Percentiles rank a stretch among this genome's conserved stretches.
These are phyloP conservation scores for Trinorchestia longiramus DNA, from an alignment of 1,140 invertebrate genomes.

Conservation along the genomic window DNA sequence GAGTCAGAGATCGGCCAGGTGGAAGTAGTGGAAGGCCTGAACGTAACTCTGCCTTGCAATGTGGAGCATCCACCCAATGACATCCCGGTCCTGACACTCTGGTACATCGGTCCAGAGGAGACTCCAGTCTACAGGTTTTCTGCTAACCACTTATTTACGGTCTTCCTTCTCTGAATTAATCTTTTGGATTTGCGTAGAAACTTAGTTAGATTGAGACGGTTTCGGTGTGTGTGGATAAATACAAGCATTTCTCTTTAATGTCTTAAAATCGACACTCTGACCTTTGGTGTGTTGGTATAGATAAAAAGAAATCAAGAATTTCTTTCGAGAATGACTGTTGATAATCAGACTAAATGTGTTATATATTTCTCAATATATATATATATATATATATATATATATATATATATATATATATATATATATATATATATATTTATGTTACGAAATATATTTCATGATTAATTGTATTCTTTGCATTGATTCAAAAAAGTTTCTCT, in stretches of 20 bases:
- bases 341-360: too few species aligned
- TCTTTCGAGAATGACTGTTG: too few species aligned
- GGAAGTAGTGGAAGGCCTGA: constrained; percentile 62
- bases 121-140: constrained; percentile 63
- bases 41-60: constrained; percentile 62
- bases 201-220: background rate
- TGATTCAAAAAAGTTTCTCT: too few species aligned
- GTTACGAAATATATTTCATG: too few species aligned
- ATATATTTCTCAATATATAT: too few species aligned
- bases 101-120: constrained; percentile 63
- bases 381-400: too few species aligned
- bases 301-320: too few species aligned
- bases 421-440: too few species aligned
- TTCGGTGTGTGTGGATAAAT: background rate
- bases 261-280: background rate
- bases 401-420: too few species aligned
- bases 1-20: constrained; percentile 61
- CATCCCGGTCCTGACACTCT: constrained; percentile 60
- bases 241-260: background rate
- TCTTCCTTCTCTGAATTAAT: background rate
- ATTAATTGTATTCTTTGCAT: too few species aligned
- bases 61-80: constrained; percentile 57
- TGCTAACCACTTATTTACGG: background rate
- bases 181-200: background rate
- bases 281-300: background rate